Evolutionary conservation across 2,888 invertebrate genomes (phyloP), one percentile per base, ranked within the genome.

Genomic region (Pseudolycoriella hygida): DNA sequence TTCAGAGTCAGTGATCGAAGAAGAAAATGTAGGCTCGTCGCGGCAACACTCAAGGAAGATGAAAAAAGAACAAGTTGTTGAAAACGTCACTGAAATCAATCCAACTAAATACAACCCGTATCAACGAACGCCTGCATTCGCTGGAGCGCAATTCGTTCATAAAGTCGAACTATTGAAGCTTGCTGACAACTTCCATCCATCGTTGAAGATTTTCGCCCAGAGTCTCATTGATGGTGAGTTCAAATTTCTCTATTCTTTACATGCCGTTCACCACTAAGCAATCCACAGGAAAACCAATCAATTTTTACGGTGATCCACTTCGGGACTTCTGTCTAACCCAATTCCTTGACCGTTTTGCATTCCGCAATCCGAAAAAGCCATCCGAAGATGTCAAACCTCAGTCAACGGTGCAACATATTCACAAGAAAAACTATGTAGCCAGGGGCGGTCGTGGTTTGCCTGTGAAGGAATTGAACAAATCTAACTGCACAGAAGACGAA

Each of bases 271-370:
- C n/a, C n/a, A n/a, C n/a, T n/a, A n/a, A n/a, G n/a, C n/a, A n/a
- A n/a, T n/a, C n/a, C n/a, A 30, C 8, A 82, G 82, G 75, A 19
- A 71, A 81, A 66, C 64, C 72, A 45, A 79, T 93, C 44, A 74
- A 76, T 31, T 97, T 97, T 64, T 75, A 77, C 47, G 96, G 97
- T 0, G 93, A 98, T 63, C 94, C 97, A 0, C 66, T 98, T 2
- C 77, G 85, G 55, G 97, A 98, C 65, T 92, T 96, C 60, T 82
- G 85, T 0, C 68, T 90, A 31, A 81, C 89, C 42, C 72, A 88
- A 42, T 98, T 98, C 63, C 68, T 98, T 40, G 96, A 98, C 57
- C 73, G 96, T 39, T 97, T 96, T 62, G 89, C 89, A 10, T 96
- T 89, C 62, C 88, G 92, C 60, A 98, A 98, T 68, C 87, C 87